Evolutionary conservation across 23 tunicate genomes (phyloP).

Genomic region (Trididemnum nubilum): DNA sequence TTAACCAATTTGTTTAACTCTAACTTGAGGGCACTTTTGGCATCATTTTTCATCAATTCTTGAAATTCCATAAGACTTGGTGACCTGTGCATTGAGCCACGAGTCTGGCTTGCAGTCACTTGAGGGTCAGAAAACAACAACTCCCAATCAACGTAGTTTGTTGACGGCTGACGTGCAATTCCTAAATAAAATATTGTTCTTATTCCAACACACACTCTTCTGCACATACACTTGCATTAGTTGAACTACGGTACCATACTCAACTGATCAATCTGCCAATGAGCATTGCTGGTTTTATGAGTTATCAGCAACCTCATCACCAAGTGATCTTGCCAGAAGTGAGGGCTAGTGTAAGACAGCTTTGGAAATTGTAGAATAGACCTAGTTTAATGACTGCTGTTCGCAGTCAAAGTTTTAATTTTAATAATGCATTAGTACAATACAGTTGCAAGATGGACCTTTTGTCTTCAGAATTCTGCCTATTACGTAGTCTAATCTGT

Average conservation of each 20-base stretch:
- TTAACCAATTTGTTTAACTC: slow-evolving; percentile 67
- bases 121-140: slow-evolving; percentile 66
- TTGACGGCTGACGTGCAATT: slow-evolving; percentile 45
- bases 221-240: neutral
- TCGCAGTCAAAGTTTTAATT: too few relatives aligned
- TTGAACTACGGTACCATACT: neutral
- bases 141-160: slow-evolving; percentile 87
- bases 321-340: too few relatives aligned
- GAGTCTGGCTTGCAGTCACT: slow-evolving; percentile 23
- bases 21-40: slow-evolving; percentile 73
- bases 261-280: too few relatives aligned
- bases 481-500: too few relatives aligned
- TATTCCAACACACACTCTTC: neutral
- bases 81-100: slow-evolving; percentile 37
- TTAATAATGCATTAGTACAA: too few relatives aligned
- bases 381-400: too few relatives aligned
- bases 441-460: too few relatives aligned
- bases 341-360: too few relatives aligned
- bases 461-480: too few relatives aligned
- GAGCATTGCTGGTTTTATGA: too few relatives aligned
- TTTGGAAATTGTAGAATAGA: too few relatives aligned
- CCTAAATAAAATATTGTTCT: slow-evolving; percentile 25
- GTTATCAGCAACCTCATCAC: too few relatives aligned
- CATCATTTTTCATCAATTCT: slow-evolving; percentile 97
- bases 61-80: slow-evolving; percentile 94